Evolutionary conservation across 2,113 vertebrate species (phyloP).

Genomic region (Tetraodon nigroviridis): DNA sequence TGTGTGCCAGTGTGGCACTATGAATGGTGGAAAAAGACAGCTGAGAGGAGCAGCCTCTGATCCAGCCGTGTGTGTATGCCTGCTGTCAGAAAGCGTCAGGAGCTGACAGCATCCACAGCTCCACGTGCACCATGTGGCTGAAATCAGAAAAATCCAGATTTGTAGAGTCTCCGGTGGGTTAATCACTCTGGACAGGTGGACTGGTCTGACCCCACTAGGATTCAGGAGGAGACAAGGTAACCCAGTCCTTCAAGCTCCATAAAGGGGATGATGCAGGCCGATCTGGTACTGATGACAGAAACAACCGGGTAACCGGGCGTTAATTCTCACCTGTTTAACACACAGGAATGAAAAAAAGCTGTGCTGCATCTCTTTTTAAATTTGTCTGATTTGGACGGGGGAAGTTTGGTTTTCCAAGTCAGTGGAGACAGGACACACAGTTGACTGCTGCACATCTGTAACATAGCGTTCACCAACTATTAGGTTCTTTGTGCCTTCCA

Average conservation of each 20-base stretch:
- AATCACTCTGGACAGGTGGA: slow-evolving; percentile 3
- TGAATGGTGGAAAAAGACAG: slow-evolving; percentile 27
- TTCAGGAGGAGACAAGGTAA: slow-evolving; percentile 6
- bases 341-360: too few species aligned
- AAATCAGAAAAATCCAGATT: slow-evolving; percentile 27
- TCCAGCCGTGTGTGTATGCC: background rate
- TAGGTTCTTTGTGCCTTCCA: slow-evolving; percentile 14
- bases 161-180: slow-evolving; percentile 22
- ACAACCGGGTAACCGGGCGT: too few species aligned
- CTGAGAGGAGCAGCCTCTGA: slow-evolving; percentile 17
- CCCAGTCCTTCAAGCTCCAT: background rate
- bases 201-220: slow-evolving; percentile 11
- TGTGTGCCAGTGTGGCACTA: slow-evolving; percentile 1
- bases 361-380: too few species aligned
- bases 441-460: slow-evolving; percentile 4
- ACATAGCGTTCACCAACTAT: slow-evolving; percentile 28
- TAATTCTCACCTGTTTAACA: too few species aligned
- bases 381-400: too few species aligned
- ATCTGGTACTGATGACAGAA: too few species aligned
- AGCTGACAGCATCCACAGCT: slow-evolving; percentile 29
- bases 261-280: background rate
- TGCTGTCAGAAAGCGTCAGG: too few species aligned
- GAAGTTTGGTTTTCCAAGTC: too few species aligned
- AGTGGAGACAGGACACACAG: too few species aligned
- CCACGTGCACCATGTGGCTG: slow-evolving; percentile 31